phyloP scores from a whole-genome alignment of 2,113 vertebrate species.

The Abramis brama region DNA sequence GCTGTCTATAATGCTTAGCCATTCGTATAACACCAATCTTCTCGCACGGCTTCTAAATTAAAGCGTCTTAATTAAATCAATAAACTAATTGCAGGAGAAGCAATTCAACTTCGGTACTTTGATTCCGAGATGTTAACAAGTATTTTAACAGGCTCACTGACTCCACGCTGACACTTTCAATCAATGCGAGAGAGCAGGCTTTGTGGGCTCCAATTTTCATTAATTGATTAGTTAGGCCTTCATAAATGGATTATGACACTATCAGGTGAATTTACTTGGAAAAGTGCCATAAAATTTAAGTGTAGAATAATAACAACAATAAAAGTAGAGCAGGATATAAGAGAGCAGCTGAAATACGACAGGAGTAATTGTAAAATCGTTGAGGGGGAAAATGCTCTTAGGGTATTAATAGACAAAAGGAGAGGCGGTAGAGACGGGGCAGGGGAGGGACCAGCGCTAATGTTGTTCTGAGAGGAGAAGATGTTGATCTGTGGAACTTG shows the following conservation, averaged over 20 bases:
- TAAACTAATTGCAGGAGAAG: conserved; percentile 90
- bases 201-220: conserved; percentile 84
- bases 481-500: not conserved
- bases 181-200: conserved; percentile 78
- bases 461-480: conserved; percentile 1
- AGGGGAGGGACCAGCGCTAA: conserved; percentile 52
- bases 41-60: conserved; percentile 85
- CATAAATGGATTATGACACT: conserved; percentile 83
- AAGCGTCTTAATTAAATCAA: conserved; percentile 94
- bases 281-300: conserved; percentile 77
- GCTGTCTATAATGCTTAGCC: conserved; percentile 76
- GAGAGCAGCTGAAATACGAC: conserved; percentile 76
- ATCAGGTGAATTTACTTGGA: conserved; percentile 73
- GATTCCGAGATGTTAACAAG: conserved; percentile 77
- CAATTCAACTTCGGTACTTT: conserved; percentile 86
- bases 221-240: conserved; percentile 86
- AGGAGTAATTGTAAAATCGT: conserved; percentile 76
- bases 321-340: conserved; percentile 75
- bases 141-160: conserved; percentile 74
- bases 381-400: conserved; percentile 77
- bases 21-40: conserved; percentile 82
- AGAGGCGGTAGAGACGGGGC: conserved; percentile 58
- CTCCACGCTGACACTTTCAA: conserved; percentile 78
- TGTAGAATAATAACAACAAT: conserved; percentile 81
- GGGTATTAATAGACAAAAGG: conserved; percentile 75